phyloP scores from a whole-genome alignment of 2,888 invertebrate genomes.

The Cloeon dipterum region DNA sequence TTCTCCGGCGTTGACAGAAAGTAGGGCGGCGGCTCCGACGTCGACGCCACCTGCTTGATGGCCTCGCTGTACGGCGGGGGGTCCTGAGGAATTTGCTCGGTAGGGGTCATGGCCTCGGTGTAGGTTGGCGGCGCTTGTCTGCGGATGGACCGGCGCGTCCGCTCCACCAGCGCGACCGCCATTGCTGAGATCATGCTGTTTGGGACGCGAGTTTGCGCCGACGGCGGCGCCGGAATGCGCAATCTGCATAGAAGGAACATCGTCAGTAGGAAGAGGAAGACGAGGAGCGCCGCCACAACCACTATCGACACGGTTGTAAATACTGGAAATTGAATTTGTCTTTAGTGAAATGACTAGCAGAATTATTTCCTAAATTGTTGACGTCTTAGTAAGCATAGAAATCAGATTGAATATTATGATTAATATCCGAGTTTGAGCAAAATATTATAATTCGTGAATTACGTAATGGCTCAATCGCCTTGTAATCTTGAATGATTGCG shows the following conservation, averaged over 20 bases:
- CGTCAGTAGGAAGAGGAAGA: not conserved
- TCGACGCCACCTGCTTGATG: too few species aligned
- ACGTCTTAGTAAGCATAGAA: too few species aligned
- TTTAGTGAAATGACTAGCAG: too few species aligned
- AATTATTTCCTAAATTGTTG: too few species aligned
- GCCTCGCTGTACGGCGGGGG: not conserved
- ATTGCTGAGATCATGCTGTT: not conserved
- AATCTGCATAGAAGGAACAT: not conserved
- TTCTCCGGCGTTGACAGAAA: too few species aligned
- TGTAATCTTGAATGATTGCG: too few species aligned
- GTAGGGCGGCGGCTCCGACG: too few species aligned
- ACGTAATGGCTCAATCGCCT: too few species aligned
- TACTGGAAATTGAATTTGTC: not conserved
- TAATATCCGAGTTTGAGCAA: too few species aligned
- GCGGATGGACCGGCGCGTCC: not conserved
- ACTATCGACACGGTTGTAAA: not conserved
- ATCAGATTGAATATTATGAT: too few species aligned
- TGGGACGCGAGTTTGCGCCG: conserved; percentile 2
- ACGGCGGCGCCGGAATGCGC: conserved; percentile 3
- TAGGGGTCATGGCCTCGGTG: not conserved
- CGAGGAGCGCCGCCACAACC: not conserved
- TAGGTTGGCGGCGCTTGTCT: not conserved
- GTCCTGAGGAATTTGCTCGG: not conserved
- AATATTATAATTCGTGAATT: too few species aligned
- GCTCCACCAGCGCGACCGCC: not conserved